phyloP scores from a whole-genome alignment of 2,113 vertebrate genomes.

The Gambusia affinis region DNA sequence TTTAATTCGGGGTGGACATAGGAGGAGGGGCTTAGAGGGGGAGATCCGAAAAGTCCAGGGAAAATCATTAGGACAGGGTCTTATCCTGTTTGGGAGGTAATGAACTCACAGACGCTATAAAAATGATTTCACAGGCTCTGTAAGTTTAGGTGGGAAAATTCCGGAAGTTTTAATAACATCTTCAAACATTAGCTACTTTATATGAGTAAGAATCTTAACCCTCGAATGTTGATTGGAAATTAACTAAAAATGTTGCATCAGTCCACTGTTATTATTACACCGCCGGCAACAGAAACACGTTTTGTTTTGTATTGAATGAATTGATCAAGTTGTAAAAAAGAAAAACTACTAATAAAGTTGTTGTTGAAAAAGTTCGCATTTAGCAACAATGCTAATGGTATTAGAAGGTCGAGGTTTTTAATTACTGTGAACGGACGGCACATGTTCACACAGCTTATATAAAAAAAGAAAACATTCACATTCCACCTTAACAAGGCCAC shows the following conservation, averaged over 20 bases:
- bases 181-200: not conserved
- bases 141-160: not conserved
- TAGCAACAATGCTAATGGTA: not conserved
- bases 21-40: constrained; percentile 8
- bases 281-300: not conserved
- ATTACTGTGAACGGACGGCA: not conserved
- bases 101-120: constrained; percentile 25
- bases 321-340: not conserved
- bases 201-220: not conserved
- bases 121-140: not conserved
- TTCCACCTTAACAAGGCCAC: too few species aligned
- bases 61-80: constrained; percentile 16
- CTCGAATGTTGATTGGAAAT: too few species aligned
- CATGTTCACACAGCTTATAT: not conserved
- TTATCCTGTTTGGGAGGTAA: not conserved
- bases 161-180: not conserved
- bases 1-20: constrained; percentile 58
- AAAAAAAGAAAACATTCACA: too few species aligned
- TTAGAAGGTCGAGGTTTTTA: not conserved
- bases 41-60: constrained; percentile 11
- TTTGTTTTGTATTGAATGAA: not conserved
- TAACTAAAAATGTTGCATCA: too few species aligned
- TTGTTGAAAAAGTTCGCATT: not conserved
- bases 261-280: too few species aligned
- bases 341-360: too few species aligned